phyloP scores from a whole-genome alignment of 1,140 invertebrate genomes.

The Temnothorax nylanderi region DNA sequence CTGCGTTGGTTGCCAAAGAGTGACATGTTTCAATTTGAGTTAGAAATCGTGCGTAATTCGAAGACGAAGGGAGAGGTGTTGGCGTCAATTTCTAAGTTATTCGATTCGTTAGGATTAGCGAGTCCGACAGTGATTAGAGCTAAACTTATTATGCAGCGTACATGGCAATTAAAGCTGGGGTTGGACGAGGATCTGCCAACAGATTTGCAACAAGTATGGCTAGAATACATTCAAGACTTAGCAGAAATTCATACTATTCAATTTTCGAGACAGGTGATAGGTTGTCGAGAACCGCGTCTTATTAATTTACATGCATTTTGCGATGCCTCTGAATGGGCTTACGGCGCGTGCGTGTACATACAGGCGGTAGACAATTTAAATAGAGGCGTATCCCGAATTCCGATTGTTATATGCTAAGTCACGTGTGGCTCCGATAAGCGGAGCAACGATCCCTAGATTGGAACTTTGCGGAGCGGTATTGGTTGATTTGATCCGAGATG shows the following conservation, averaged over 20 bases:
- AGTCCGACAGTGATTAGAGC: not conserved
- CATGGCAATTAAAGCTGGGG: not conserved
- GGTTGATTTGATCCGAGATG: no score
- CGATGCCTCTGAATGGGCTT: not conserved
- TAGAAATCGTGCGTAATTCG: not conserved
- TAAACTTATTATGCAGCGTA: not conserved
- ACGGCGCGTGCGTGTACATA: not conserved
- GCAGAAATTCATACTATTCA: no score
- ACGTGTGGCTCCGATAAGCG: not conserved
- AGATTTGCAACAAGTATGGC: not conserved
- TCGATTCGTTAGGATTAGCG: not conserved
- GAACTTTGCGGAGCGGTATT: not conserved
- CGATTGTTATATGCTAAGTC: not conserved
- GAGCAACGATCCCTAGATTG: not conserved
- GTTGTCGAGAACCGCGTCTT: no score
- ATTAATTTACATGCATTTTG: not conserved
- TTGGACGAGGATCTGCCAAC: not conserved
- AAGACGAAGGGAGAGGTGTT: not conserved
- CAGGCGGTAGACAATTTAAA: not conserved
- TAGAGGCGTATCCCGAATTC: not conserved
- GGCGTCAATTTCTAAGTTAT: not conserved
- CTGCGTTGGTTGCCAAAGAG: not conserved
- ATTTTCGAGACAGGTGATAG: no score
- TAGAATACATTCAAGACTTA: no score
- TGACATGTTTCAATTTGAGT: not conserved